phyloP scores from a whole-genome alignment of 2,797 vertebrate genomes.

The Clangula hyemalis region DNA sequence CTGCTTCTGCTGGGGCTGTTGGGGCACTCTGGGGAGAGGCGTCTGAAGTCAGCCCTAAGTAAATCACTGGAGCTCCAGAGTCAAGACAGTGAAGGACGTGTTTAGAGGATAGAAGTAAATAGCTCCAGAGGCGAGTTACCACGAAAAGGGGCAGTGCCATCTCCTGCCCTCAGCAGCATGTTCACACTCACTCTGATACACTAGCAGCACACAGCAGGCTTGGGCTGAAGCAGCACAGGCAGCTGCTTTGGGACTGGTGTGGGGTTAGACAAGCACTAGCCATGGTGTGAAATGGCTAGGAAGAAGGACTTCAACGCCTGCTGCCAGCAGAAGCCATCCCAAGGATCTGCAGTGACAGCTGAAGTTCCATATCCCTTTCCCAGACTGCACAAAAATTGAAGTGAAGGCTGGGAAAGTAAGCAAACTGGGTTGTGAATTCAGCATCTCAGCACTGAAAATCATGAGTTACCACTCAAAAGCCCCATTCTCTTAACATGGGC shows the following conservation, averaged over 20 bases:
- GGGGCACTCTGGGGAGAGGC: background rate
- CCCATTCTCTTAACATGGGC: background rate
- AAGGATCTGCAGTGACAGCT: background rate
- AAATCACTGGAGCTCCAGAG: constrained; percentile 1
- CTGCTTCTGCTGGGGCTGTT: accelerated
- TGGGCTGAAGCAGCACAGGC: background rate
- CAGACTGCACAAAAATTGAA: background rate
- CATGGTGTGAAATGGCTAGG: background rate
- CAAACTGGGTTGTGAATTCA: background rate
- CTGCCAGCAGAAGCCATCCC: background rate
- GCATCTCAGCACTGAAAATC: background rate
- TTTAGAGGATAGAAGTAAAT: constrained; percentile 12
- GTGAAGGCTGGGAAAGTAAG: background rate
- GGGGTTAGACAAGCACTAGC: background rate
- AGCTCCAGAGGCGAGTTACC: background rate
- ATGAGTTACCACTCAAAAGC: background rate
- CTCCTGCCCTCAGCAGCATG: background rate
- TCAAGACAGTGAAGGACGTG: background rate
- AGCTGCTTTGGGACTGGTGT: background rate
- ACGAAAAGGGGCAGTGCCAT: background rate
- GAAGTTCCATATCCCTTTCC: background rate
- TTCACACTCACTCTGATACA: background rate
- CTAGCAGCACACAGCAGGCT: background rate
- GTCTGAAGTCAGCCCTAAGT: background rate
- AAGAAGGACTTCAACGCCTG: background rate